Conservation (phyloP, 2,113 vertebrate genomes). For the Rhinoptilus africanus region DNA sequence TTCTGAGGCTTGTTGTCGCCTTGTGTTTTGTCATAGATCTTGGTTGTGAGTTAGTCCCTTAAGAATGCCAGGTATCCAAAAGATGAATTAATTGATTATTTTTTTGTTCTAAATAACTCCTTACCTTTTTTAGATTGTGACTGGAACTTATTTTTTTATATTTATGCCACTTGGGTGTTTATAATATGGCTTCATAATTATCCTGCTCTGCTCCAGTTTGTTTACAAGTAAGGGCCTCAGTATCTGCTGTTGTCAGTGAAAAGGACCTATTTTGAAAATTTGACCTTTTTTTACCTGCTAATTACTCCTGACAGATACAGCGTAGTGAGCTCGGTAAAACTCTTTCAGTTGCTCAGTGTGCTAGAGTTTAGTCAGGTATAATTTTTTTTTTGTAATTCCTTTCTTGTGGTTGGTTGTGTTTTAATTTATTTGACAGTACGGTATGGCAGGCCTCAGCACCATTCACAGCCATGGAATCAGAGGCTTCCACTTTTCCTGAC, state of each 20-base stretch:
- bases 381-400: background rate
- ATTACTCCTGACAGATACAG: background rate
- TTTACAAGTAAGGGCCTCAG: background rate
- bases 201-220: background rate
- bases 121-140: background rate
- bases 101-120: background rate
- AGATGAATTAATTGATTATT: background rate
- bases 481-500: background rate
- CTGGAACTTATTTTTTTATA: background rate
- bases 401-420: background rate
- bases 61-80: background rate
- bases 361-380: background rate
- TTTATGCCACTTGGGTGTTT: background rate
- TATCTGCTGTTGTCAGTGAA: background rate
- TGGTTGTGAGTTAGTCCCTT: background rate
- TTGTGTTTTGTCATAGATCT: background rate
- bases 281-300: background rate
- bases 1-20: background rate
- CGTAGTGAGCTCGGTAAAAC: background rate
- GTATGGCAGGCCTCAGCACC: background rate
- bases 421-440: background rate
- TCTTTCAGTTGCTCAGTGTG: background rate
- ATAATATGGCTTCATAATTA: background rate
- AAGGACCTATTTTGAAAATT: background rate
- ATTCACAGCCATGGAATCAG: background rate